Conservation (phyloP, 2,113 vertebrate genomes). For the Pipra filicauda region DNA sequence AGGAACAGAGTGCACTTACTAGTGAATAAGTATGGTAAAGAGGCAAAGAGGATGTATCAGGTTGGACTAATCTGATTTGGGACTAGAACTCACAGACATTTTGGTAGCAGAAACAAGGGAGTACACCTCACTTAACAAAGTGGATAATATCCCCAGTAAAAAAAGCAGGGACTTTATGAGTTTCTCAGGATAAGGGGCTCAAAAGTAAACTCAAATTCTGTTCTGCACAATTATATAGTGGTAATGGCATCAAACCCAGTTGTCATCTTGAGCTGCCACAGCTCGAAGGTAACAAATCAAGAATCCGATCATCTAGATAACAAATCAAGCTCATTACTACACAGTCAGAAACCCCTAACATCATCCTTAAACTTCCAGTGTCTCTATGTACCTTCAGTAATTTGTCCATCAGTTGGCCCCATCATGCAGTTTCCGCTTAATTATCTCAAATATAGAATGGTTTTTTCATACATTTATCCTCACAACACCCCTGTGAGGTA, state of each 20-base stretch:
- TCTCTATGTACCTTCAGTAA: background rate
- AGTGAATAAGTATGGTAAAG: background rate
- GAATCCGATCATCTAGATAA: background rate
- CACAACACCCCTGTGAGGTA: conserved; percentile 67
- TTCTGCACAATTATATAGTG: background rate
- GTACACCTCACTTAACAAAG: background rate
- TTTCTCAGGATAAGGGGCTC: background rate
- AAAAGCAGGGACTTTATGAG: background rate
- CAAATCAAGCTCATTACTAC: background rate
- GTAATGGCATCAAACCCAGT: background rate
- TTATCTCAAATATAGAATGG: background rate
- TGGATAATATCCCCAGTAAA: background rate
- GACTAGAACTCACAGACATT: background rate
- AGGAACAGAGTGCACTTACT: background rate
- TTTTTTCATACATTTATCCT: background rate
- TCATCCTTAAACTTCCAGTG: background rate
- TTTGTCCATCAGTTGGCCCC: background rate
- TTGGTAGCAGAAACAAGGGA: background rate
- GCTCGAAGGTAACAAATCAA: background rate
- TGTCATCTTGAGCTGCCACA: background rate
- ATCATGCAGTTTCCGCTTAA: background rate
- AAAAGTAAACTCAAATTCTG: background rate
- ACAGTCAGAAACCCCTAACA: background rate
- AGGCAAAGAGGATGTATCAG: background rate
- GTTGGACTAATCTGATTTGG: background rate